A percentile compares a stretch with the other conserved stretches of the same genome.
Evolutionary conservation across 1,140 invertebrate genomes (phyloP).

Genomic region (Chrysomallon squamiferum): DNA sequence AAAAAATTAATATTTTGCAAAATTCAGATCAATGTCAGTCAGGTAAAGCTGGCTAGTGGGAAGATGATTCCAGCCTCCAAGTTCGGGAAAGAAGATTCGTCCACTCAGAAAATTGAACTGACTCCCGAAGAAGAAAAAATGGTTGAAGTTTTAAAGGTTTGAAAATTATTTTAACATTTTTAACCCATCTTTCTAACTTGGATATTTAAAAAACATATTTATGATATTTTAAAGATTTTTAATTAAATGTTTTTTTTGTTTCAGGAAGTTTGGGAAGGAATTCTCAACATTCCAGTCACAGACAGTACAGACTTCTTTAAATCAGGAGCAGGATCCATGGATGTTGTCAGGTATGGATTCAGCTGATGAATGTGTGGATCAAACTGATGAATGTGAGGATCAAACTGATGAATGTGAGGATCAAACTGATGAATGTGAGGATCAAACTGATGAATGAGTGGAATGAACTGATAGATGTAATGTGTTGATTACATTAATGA

Average conservation of each 20-base stretch:
- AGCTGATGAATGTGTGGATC: too few species aligned
- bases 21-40: constrained; percentile 73
- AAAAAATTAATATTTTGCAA: too few species aligned
- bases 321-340: constrained; percentile 93
- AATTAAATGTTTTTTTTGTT: constrained; percentile 4
- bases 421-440: too few species aligned
- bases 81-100: constrained; percentile 72
- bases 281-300: constrained; percentile 78
- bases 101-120: constrained; percentile 71
- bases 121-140: constrained; percentile 78
- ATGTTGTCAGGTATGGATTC: constrained; percentile 78
- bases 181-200: too few species aligned
- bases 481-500: too few species aligned
- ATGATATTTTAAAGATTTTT: not conserved
- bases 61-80: constrained; percentile 85
- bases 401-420: too few species aligned
- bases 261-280: constrained; percentile 81
- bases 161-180: not conserved
- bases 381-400: too few species aligned
- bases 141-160: constrained; percentile 65
- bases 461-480: too few species aligned
- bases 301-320: constrained; percentile 90
- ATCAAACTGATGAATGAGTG: too few species aligned
- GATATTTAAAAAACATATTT: not conserved
- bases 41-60: constrained; percentile 71